Base-by-base conservation (phyloP, 2,113 vertebrate genomes). In the Brevimyrus niger region DNA sequence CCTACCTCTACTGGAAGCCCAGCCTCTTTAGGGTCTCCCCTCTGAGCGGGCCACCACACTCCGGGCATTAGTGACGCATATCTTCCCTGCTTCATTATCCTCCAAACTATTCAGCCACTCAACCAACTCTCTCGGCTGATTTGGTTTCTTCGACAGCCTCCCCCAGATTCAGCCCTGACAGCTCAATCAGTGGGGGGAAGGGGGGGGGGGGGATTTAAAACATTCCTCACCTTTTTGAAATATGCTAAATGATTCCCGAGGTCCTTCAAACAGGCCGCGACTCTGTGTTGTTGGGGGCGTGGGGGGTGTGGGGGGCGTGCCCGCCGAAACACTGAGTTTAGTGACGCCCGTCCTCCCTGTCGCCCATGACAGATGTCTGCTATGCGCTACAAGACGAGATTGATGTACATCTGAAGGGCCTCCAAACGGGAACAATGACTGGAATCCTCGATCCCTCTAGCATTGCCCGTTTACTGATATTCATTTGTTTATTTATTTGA, bases 1-100 rank as follows among this genome's bases (percentile, higher is more conserved):
- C 94, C 94, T 93, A 95, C 95, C 94, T 96, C 95, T 94, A 94
- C 92, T 92, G 92, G 92, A 96, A 95, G 94, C 91, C 92, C 88
- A 95, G 91, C 93, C 90, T 92, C 91, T 95, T 95, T 93, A 55
- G 87, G 92, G 92, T 92, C 90, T 85, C 69, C 90, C 91, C 86
- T 93, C 93, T 91, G 91, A 94, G 92, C 92, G 46, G 42, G 90
- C 31, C 90, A 89, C 90, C 61, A 91, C 89, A 91, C 89, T 47
- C 65, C 55, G 44, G 89, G 92, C 88, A 35, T 88, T 94, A 94
- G 94, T 94, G 89, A 94, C 87, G 87, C 90, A 86, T 69, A 61
- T 73, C 47, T 91, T 92, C 92, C 92, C 89, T 93, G 92, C 89
- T 93, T 92, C 91, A 87, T 92, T 93, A 93, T 93, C 92, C 89